A percentile compares a stretch with the other conserved stretches of the same genome.
Conservation (phyloP, 1,140 invertebrate genomes). For the Rhysida immarginata region DNA sequence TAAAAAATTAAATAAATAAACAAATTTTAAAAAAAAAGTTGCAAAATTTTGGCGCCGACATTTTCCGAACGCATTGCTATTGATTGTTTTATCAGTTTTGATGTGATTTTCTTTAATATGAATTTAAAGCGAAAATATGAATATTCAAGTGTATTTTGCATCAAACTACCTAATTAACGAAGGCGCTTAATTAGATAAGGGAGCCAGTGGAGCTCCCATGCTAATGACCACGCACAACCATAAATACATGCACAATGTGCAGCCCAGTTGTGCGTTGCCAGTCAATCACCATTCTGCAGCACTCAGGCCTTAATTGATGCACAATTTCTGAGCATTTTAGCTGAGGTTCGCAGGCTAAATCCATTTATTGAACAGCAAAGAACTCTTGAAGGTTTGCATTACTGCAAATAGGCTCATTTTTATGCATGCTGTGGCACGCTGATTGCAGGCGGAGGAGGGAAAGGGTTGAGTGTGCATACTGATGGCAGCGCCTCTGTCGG, state of each 20-base stretch:
- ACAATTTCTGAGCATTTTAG: conserved; percentile 4
- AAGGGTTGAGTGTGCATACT: not conserved
- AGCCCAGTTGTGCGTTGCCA: not conserved
- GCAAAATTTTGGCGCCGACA: too few relatives aligned
- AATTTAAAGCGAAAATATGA: conserved; percentile 8
- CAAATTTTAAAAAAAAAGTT: too few relatives aligned
- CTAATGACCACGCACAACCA: not conserved
- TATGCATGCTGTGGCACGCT: not conserved
- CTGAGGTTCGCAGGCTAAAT: not conserved
- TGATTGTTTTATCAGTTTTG: conserved; percentile 7
- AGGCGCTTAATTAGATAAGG: conserved; percentile 8
- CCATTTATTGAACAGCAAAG: conserved; percentile 8
- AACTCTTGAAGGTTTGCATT: conserved; percentile 1
- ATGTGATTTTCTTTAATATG: conserved; percentile 2
- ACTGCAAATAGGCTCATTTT: conserved; percentile 3
- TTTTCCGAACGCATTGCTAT: not conserved
- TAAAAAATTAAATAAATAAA: too few relatives aligned
- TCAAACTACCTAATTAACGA: conserved; percentile 9
- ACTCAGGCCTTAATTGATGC: conserved; percentile 7
- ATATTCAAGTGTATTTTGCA: conserved; percentile 7
- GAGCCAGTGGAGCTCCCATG: not conserved
- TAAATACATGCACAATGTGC: conserved; percentile 8
- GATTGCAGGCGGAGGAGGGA: not conserved
- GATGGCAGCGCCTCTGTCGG: not conserved
- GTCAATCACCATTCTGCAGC: conserved; percentile 6